Evolutionary conservation across 2,888 invertebrate species (phyloP).

Genomic region (Sinodicranocentrus sp.): DNA sequence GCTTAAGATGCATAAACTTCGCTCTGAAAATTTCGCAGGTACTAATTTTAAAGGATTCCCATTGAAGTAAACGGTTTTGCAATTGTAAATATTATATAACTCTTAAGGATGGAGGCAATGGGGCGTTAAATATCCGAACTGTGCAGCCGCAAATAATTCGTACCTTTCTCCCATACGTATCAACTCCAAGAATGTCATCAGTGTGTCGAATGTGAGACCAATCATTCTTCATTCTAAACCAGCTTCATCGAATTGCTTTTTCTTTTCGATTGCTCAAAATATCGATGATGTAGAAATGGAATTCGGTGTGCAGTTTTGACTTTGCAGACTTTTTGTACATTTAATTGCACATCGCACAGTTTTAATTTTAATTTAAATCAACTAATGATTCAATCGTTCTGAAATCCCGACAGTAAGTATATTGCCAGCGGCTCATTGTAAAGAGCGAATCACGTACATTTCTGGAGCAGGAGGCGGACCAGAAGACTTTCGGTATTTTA

Average conservation of each 20-base stretch:
- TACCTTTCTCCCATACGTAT: conserved; percentile 54
- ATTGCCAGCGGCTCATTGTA: not conserved
- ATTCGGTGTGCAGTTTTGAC: conserved; percentile 38
- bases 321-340: not conserved
- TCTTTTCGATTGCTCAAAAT: conserved; percentile 18
- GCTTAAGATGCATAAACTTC: too few relatives aligned
- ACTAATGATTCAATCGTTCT: too few relatives aligned
- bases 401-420: conserved; percentile 44
- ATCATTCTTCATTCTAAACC: conserved; percentile 42
- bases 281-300: conserved; percentile 33
- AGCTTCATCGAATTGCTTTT: conserved; percentile 25
- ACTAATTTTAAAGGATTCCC: not conserved
- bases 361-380: not conserved
- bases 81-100: too few relatives aligned
- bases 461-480: conserved; percentile 35
- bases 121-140: conserved; percentile 22
- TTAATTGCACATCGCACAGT: not conserved
- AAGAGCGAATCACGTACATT: conserved; percentile 47
- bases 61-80: not conserved
- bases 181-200: not conserved
- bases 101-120: conserved; percentile 45
- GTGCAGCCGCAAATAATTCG: conserved; percentile 47
- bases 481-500: conserved; percentile 17
- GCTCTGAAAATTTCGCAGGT: not conserved
- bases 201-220: not conserved